Evolutionary conservation across 2,888 invertebrate species (phyloP).

Genomic region (Biston stratarius): DNA sequence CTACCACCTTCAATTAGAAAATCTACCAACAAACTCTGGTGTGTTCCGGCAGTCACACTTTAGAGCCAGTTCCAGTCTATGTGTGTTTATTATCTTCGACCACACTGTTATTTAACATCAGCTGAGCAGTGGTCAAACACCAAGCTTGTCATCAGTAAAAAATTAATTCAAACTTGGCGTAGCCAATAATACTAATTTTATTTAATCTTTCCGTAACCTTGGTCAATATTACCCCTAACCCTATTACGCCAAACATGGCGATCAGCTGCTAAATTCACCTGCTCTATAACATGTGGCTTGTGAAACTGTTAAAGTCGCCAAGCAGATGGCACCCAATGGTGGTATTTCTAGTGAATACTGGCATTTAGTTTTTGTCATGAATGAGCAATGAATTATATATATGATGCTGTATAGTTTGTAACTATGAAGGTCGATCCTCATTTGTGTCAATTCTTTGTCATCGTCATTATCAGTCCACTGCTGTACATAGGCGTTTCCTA

Average conservation of each 20-base stretch:
- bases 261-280: slow-evolving; percentile 21
- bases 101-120: too few species aligned
- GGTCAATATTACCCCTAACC: neutral
- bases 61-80: too few species aligned
- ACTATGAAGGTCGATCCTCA: neutral
- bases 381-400: too few species aligned
- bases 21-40: too few species aligned
- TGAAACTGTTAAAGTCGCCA: slow-evolving; percentile 16
- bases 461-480: neutral
- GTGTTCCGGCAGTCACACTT: too few species aligned
- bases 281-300: slow-evolving; percentile 13
- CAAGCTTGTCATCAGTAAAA: too few species aligned
- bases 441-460: neutral
- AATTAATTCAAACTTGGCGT: too few species aligned
- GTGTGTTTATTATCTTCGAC: too few species aligned
- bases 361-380: slow-evolving; percentile 12
- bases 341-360: slow-evolving; percentile 6
- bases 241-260: neutral
- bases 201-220: slow-evolving; percentile 2
- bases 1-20: too few species aligned
- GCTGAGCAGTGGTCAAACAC: too few species aligned
- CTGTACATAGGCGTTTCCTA: too few species aligned
- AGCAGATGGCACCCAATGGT: slow-evolving; percentile 18
- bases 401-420: neutral
- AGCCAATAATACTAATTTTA: neutral